Evolutionary conservation across 2,888 invertebrate genomes (phyloP), one percentile per base, ranked within the genome.

Genomic region (Aethes cnicana): DNA sequence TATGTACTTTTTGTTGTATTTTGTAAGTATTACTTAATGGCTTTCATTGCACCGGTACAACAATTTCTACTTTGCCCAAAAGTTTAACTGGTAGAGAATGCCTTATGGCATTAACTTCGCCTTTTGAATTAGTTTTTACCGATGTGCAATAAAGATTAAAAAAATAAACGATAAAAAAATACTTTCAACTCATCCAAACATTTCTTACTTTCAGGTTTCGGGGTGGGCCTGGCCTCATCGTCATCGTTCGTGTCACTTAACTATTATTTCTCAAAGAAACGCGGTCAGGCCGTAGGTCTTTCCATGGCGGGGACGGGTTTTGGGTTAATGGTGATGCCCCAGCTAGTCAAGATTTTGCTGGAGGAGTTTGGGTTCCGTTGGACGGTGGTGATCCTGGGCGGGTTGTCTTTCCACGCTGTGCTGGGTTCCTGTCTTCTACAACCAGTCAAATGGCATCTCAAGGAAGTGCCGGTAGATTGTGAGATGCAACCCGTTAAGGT

Each of bases 231-330:
- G 21, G 94, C 95, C 0, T 93, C 94, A 9, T 92, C 95, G 8
- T 93, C 95, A 8, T 93, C 95, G 0, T 95, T 95, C 75, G 95
- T 95, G 6, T 94, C 95, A 0, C 81, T 95, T 2, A 95, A 95
- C 77, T 93, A 94, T 68, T 95, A 94, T 72, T 95, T 95, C 72
- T 91, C 93, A 9, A 92, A 93, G 73, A 93, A 93, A 72, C 92
- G 95, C 14, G 95, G 95, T 0, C 95, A 95, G 74, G 95, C 95
- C 0, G 94, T 95, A 4, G 95, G 95, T 0, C 84, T 95, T 16
- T 95, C 95, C 0, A 93, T 95, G 92, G 95, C 95, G 0, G 95
- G 95, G 0, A 95, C 95, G 0, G 94, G 95, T 3, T 90, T 95
- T 62, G 95, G 95, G 2, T 92, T 95, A 87, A 92, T 95, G 91